Base-by-base conservation (phyloP, 2,888 invertebrate genomes). In the Dolichopus griseipennis region DNA sequence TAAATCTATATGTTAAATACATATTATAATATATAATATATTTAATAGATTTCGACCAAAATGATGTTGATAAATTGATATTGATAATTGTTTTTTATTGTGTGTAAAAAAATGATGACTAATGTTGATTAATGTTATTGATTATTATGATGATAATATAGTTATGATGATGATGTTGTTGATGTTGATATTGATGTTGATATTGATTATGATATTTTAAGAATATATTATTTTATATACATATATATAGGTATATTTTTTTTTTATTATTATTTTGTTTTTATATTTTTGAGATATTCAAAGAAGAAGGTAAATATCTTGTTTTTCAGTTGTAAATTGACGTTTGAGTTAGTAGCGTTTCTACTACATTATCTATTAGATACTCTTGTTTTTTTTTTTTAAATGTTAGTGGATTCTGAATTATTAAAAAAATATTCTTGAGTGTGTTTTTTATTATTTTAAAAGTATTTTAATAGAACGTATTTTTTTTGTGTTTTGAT, bases 261-360 rank as follows among this genome's bases (percentile, higher is more conserved):
- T 37, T 37, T 4, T 37, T 8, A 10, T 37, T 37, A 7, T 37
- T 5, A 37, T 37, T 37, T 37, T 37, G 4, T 37, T 37, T 37
- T 37, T 10, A 7, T 34, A 7, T 34, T 37, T 10, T 37, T 37
- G 4, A 37, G 37, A 12, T 10, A 37, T 27, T 27, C 27, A 52
- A 52, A 52, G 52, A 52, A 52, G 15, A 52, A 72, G 73, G 73
- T 72, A 73, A 73, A 73, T n/a, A n/a, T 73, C 72, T 52, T 15
- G 52, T 72, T 73, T 73, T 74, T 72, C 27, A 74, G 73, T 74
- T 74, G 73, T 74, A 74, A 74, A 74, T 73, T 74, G 74, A 74
- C 74, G 72, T 74, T 74, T 74, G 73, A 74, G 74, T 73, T 73
- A 72, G 72, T 70, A 72, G 73, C 18, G 18, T 6, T 18, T 12